Percentiles rank a stretch among this genome's conserved stretches.
phyloP scores from a whole-genome alignment of 2,888 invertebrate genomes.

The Drosophila dives region DNA sequence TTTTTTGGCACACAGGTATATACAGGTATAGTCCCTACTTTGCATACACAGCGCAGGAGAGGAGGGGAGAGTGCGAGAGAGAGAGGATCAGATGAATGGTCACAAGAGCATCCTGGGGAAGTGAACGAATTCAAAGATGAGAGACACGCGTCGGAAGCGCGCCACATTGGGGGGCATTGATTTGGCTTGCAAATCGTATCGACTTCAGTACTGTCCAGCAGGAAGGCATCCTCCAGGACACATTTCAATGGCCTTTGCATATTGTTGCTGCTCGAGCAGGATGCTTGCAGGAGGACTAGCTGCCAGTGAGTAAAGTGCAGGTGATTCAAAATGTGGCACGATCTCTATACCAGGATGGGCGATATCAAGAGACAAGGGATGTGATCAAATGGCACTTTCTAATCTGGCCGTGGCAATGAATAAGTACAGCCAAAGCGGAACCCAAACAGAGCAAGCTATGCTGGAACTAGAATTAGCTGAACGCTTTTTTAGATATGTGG shows the following conservation, averaged over 20 bases:
- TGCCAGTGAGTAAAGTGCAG: conserved; percentile 1
- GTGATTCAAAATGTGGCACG: too few species aligned
- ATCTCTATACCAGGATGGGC: too few species aligned
- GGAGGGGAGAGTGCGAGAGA: neutral
- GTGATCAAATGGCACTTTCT: too few species aligned
- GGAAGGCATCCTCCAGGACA: too few species aligned
- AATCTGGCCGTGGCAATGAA: too few species aligned
- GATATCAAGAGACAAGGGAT: too few species aligned
- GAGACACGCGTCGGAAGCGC: conserved; percentile 14
- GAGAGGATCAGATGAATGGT: neutral
- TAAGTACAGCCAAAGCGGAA: too few species aligned
- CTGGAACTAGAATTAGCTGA: too few species aligned
- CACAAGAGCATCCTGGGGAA: conserved; percentile 52
- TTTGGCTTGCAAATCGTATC: conserved; percentile 54
- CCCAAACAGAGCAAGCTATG: too few species aligned
- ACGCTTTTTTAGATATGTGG: too few species aligned
- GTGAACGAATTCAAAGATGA: conserved; percentile 32
- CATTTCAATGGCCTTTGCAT: too few species aligned
- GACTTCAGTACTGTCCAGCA: conserved; percentile 2
- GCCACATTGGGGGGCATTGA: conserved; percentile 2
- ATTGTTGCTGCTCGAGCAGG: too few species aligned
- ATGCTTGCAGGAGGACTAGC: conserved; percentile 24
- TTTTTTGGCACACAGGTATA: conserved; percentile 42
- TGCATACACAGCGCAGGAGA: conserved; percentile 33
- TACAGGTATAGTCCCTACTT: conserved; percentile 44